Percentiles rank a stretch among this genome's conserved stretches.
Conservation (phyloP, 2,113 vertebrate genomes). For the Maccullochella peelii region DNA sequence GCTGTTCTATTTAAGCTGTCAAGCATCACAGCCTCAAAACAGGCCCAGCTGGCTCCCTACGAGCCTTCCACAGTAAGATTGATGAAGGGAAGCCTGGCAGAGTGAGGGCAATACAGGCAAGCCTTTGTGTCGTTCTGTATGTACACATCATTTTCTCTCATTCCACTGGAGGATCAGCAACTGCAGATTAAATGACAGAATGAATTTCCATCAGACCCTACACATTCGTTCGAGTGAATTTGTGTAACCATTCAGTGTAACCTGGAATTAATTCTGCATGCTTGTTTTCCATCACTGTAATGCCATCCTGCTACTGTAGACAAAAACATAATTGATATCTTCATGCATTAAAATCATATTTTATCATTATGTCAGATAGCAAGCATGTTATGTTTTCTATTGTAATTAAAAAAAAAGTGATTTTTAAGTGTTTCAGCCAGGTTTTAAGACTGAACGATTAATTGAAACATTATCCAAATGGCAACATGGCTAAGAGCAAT, state of each 20-base stretch:
- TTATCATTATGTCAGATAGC: slow-evolving; percentile 45
- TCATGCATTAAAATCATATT: slow-evolving; percentile 58
- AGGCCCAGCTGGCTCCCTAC: slow-evolving; percentile 67
- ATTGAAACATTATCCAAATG: too few relatives aligned
- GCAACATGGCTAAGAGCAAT: too few relatives aligned
- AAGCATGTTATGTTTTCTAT: slow-evolving; percentile 22
- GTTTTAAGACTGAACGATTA: neutral
- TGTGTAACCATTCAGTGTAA: slow-evolving; percentile 63
- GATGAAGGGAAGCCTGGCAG: slow-evolving; percentile 69
- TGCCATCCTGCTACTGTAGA: slow-evolving; percentile 45
- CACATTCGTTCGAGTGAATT: slow-evolving; percentile 57
- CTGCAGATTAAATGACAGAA: slow-evolving; percentile 80
- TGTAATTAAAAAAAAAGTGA: neutral
- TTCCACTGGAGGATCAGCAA: slow-evolving; percentile 68
- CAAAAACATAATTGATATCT: slow-evolving; percentile 68
- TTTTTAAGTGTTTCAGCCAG: neutral
- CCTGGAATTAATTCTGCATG: slow-evolving; percentile 72
- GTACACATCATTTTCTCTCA: slow-evolving; percentile 69
- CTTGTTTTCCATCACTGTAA: slow-evolving; percentile 52
- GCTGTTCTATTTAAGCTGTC: slow-evolving; percentile 75
- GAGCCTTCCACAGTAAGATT: slow-evolving; percentile 64
- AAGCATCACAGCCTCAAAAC: slow-evolving; percentile 58
- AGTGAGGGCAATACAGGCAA: slow-evolving; percentile 43
- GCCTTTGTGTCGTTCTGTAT: slow-evolving; percentile 68
- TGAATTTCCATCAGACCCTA: slow-evolving; percentile 70